Evolutionary conservation across 2,888 invertebrate species (phyloP).

Genomic region (Sesia bembeciformis): DNA sequence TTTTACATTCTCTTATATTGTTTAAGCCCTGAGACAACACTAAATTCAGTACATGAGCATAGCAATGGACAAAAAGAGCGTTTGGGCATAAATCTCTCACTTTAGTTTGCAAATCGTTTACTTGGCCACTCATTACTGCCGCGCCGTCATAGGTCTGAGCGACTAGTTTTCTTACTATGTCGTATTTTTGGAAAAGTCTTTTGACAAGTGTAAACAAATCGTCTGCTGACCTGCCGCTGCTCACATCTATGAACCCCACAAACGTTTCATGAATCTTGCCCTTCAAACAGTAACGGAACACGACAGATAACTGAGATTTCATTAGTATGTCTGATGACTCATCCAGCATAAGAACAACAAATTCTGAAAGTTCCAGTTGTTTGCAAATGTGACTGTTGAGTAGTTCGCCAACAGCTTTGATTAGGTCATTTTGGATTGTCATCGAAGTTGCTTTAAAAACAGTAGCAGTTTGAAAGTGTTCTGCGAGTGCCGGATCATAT

Average conservation of each 20-base stretch:
- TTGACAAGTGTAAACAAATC: conserved; percentile 13
- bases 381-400: neutral
- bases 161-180: conserved; percentile 19
- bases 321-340: conserved; percentile 4
- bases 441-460: neutral
- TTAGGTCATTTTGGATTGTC: neutral
- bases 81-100: conserved; percentile 13
- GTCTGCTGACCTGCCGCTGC: conserved; percentile 15
- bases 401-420: neutral
- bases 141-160: conserved; percentile 29
- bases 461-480: neutral
- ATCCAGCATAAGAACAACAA: conserved; percentile 4
- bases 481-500: conserved; percentile 1
- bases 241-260: conserved; percentile 22
- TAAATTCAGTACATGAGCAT: conserved; percentile 15
- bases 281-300: conserved; percentile 20
- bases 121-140: conserved; percentile 18
- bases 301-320: conserved; percentile 20
- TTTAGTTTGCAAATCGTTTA: conserved; percentile 22
- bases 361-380: neutral
- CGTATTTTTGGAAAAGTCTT: conserved; percentile 12
- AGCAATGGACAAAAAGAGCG: conserved; percentile 18
- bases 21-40: conserved; percentile 14
- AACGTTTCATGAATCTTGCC: conserved; percentile 18
- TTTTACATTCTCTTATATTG: conserved; percentile 16